Evolutionary conservation across 2,888 invertebrate species (phyloP), one percentile per base, ranked within the genome.

Genomic region (Hirtodrosophila histrioides): DNA sequence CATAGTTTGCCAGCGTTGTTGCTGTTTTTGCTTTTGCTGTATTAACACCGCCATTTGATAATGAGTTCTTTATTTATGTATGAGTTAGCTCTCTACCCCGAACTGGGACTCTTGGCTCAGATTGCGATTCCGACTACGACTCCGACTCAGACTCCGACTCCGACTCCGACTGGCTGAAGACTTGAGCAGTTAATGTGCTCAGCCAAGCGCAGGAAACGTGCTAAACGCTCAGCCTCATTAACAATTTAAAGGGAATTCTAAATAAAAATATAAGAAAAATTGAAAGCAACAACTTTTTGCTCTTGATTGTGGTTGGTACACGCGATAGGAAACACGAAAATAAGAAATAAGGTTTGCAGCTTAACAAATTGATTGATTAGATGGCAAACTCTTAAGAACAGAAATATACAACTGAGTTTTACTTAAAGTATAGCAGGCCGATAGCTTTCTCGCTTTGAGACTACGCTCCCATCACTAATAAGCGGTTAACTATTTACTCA

Each of bases 41-140:
- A 70, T 83, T 74, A 71, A 75, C 75, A 58, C 73, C 65, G 69
- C 70, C 82, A 83, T 86, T 87, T 83, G 73, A 83, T 85, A 83
- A 82, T 83, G 86, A 76, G 56, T 78, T 76, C 66, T 58, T 75
- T 74, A 73, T 74, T 75, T 75, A 78, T 86, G 78, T 77, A 80
- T 75, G 61, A 75, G 65, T 63, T 33, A 53, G 53, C 54, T 65
- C 60, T 56, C 58, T 27, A 9, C 36, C 44, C 11, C 7, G 29
- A 66, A 61, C 24, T 69, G 51, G 9, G 31, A 43, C 17, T 27
- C 6, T 27, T 27, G 27, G 3, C 17, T 17, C 17, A 17, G 17
- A 17, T 17, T 17, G 17, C 17, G 27, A 27, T 3, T 27, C 5
- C 5, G 3, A 5, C 29, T 35, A 33, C 4, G n/a, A 36, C 46